phyloP scores from a whole-genome alignment of 2,113 vertebrate genomes.

The Vombatus ursinus region DNA sequence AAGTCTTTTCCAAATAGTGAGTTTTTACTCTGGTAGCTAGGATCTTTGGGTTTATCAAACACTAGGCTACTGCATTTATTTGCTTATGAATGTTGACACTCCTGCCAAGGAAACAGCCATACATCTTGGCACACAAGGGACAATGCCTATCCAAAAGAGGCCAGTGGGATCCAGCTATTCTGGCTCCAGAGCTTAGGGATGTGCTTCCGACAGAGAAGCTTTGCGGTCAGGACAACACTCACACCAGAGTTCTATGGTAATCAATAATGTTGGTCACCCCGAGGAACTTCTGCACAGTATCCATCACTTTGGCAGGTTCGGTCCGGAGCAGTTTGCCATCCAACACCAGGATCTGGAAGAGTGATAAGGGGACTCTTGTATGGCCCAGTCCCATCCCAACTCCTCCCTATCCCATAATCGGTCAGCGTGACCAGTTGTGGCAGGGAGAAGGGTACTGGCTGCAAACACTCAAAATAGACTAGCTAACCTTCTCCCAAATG shows the following conservation, averaged over 20 bases:
- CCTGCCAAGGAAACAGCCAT: not conserved
- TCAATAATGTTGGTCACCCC: slow-evolving; percentile 89
- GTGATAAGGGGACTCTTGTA: not conserved
- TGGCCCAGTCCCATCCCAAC: not conserved
- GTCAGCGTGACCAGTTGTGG: not conserved
- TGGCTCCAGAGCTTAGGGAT: not conserved
- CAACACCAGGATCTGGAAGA: slow-evolving; percentile 92
- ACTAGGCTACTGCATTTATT: not conserved
- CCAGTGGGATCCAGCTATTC: not conserved
- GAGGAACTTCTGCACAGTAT: slow-evolving; percentile 96
- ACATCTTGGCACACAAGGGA: not conserved
- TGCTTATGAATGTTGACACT: not conserved
- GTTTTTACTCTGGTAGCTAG: not conserved
- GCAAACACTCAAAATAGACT: not conserved
- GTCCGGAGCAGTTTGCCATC: slow-evolving; percentile 96
- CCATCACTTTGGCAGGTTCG: slow-evolving; percentile 96
- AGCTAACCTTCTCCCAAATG: not conserved
- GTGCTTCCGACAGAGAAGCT: not conserved
- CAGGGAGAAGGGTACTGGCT: not conserved
- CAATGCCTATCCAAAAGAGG: not conserved
- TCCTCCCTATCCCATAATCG: not conserved
- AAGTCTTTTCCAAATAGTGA: not conserved
- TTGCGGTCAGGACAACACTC: slow-evolving; percentile 76
- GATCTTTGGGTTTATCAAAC: not conserved
- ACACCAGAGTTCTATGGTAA: slow-evolving; percentile 97